Percentiles rank a stretch among this genome's conserved stretches.
Evolutionary conservation across 1,140 invertebrate species (phyloP).

Genomic region (Anoplolepis gracilipes): DNA sequence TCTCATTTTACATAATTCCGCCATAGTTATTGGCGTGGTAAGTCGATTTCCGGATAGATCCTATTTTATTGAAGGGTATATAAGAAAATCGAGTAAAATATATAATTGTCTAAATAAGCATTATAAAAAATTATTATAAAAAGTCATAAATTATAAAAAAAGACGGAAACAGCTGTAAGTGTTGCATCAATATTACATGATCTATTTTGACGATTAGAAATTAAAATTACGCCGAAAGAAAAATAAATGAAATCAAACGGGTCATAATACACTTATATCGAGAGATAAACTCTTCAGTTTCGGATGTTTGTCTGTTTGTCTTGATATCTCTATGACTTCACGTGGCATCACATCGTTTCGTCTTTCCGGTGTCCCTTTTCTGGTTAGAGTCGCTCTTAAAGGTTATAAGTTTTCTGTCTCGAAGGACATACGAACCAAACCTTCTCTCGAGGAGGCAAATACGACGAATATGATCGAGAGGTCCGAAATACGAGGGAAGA

Average conservation of each 20-base stretch:
- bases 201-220: conserved; percentile 4
- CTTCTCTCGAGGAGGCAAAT: conserved; percentile 49
- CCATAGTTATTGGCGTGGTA: conserved; percentile 3
- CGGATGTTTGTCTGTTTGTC: conserved; percentile 26
- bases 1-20: conserved; percentile 73
- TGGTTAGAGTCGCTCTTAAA: conserved; percentile 47
- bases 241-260: neutral
- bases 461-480: conserved; percentile 63
- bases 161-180: neutral
- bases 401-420: conserved; percentile 56
- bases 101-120: neutral
- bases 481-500: conserved; percentile 57
- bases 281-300: conserved; percentile 2
- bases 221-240: neutral
- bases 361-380: conserved; percentile 43
- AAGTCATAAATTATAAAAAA: no score
- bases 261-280: neutral
- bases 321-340: conserved; percentile 33
- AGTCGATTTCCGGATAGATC: neutral
- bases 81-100: neutral
- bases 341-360: neutral
- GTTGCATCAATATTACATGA: neutral
- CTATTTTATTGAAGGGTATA: neutral
- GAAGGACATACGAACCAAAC: conserved; percentile 21
- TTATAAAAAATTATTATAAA: neutral